phyloP scores from a whole-genome alignment of 2,113 vertebrate genomes.

The Ammospiza caudacuta region DNA sequence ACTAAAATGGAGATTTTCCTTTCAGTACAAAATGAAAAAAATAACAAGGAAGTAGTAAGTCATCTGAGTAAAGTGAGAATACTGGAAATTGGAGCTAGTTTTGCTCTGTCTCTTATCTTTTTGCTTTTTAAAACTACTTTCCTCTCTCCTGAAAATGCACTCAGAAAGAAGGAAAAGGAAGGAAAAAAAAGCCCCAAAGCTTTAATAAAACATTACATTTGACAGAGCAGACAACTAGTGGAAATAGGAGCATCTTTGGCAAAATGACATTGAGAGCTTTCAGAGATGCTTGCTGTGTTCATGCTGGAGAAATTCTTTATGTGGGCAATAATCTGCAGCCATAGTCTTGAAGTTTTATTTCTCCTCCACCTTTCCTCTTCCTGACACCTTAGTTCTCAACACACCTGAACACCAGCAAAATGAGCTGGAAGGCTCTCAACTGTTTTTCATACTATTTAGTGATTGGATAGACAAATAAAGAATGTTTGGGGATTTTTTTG shows the following conservation, averaged over 20 bases:
- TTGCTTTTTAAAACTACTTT: slow-evolving; percentile 5
- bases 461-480: not conserved
- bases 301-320: not conserved
- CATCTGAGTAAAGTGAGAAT: not conserved
- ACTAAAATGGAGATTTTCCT: not conserved
- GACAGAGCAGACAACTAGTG: slow-evolving; percentile 9
- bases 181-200: not conserved
- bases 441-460: not conserved
- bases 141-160: not conserved
- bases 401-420: slow-evolving; percentile 8
- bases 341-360: not conserved
- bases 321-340: not conserved
- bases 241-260: not conserved
- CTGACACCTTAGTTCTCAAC: not conserved
- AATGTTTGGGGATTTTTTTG: not conserved
- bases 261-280: slow-evolving; percentile 32
- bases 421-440: not conserved
- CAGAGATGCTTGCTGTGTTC: slow-evolving; percentile 7
- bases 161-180: not conserved
- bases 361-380: not conserved
- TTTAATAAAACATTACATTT: slow-evolving; percentile 45
- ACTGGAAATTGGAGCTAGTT: not conserved
- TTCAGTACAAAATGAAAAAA: not conserved
- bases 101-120: not conserved
- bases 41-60: not conserved